phyloP scores from a whole-genome alignment of 2,113 vertebrate species.

The Diphyllodes magnificus region DNA sequence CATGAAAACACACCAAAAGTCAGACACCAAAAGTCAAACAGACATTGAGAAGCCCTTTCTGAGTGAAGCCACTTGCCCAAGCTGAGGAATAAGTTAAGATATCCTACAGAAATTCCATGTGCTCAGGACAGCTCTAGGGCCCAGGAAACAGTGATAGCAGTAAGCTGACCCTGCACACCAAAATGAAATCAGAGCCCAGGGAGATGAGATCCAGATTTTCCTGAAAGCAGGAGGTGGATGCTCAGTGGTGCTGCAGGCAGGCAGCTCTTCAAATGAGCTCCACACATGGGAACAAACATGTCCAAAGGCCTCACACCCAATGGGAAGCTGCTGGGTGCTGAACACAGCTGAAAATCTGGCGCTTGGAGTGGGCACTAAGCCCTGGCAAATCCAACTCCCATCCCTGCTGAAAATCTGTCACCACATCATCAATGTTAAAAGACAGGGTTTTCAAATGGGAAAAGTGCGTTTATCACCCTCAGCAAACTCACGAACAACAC shows the following conservation, averaged over 20 bases:
- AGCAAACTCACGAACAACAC: conserved; percentile 12
- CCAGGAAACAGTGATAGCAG: neutral
- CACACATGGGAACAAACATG: conserved; percentile 2
- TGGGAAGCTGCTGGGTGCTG: neutral
- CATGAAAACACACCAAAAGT: neutral
- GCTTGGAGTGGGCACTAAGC: neutral
- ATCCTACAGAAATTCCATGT: neutral
- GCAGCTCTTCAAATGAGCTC: neutral
- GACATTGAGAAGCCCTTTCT: neutral
- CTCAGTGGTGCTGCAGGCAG: neutral
- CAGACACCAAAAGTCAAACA: neutral
- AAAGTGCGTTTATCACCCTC: conserved; percentile 23
- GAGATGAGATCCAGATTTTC: conserved; percentile 46
- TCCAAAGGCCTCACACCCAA: conserved; percentile 8
- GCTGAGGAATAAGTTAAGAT: neutral
- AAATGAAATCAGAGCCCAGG: neutral
- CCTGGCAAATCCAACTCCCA: neutral
- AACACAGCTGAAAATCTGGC: neutral
- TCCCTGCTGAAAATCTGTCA: conserved; percentile 49
- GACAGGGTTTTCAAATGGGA: conserved; percentile 40
- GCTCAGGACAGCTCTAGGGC: neutral
- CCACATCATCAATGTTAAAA: conserved; percentile 30
- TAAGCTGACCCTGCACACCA: neutral
- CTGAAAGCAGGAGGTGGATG: neutral
- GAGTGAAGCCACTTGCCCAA: neutral